phyloP scores from a whole-genome alignment of 2,113 vertebrate genomes.

The Lophura nycthemera region DNA sequence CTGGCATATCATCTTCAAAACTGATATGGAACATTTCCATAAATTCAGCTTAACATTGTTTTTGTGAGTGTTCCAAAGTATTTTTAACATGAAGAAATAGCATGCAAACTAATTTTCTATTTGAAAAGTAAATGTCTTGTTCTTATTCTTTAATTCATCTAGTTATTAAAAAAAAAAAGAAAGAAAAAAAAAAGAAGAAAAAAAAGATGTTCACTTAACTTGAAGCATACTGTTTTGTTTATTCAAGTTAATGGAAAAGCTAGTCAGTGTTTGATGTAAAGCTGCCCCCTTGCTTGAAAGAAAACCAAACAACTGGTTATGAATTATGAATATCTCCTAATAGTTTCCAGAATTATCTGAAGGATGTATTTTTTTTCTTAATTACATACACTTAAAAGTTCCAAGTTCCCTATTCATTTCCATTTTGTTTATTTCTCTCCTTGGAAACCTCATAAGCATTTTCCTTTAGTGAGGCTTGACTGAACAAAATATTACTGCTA shows the following conservation, averaged over 20 bases:
- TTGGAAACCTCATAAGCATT: slow-evolving; percentile 66
- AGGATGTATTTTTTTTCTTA: slow-evolving; percentile 69
- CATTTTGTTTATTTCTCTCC: slow-evolving; percentile 72
- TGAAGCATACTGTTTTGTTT: slow-evolving; percentile 59
- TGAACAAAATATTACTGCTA: slow-evolving; percentile 49
- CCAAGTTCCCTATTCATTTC: slow-evolving; percentile 66
- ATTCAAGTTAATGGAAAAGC: slow-evolving; percentile 70
- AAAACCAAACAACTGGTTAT: slow-evolving; percentile 63
- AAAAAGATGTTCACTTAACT: slow-evolving; percentile 48
- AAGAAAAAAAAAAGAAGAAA: not conserved
- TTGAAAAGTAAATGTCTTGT: slow-evolving; percentile 65
- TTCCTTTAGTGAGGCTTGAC: slow-evolving; percentile 60
- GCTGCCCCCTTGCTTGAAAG: slow-evolving; percentile 63
- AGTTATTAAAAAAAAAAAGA: slow-evolving; percentile 43
- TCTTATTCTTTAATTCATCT: slow-evolving; percentile 62
- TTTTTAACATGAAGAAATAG: slow-evolving; percentile 73
- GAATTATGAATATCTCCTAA: slow-evolving; percentile 66
- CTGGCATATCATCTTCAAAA: slow-evolving; percentile 72
- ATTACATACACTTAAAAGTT: slow-evolving; percentile 59
- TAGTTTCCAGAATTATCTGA: slow-evolving; percentile 72
- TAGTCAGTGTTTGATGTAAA: slow-evolving; percentile 60
- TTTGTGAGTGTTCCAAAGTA: slow-evolving; percentile 71
- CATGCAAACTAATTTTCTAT: slow-evolving; percentile 70
- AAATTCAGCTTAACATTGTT: slow-evolving; percentile 66
- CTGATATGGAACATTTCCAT: slow-evolving; percentile 63